phyloP scores from a whole-genome alignment of 1,140 invertebrate species.

The Eurytemora carolleeae region DNA sequence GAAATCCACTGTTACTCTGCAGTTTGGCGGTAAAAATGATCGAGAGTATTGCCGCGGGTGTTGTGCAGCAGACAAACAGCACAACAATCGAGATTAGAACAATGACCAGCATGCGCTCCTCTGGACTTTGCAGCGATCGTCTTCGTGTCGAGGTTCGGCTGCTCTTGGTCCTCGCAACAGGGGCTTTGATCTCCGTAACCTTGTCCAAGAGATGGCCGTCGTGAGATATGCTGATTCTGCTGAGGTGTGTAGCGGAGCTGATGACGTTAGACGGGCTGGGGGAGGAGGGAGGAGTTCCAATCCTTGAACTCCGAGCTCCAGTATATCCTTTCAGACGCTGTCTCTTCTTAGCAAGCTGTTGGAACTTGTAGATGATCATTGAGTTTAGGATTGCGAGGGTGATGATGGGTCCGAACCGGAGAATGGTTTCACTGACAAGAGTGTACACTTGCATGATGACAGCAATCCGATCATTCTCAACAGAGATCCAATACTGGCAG shows the following conservation, averaged over 20 bases:
- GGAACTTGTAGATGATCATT: slow-evolving; percentile 44
- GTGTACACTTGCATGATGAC: slow-evolving; percentile 36
- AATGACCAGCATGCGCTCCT: slow-evolving; percentile 44
- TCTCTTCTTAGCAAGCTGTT: slow-evolving; percentile 39
- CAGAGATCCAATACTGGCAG: no score
- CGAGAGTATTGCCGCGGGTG: slow-evolving; percentile 51
- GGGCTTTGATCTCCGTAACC: background rate
- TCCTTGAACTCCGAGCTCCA: background rate
- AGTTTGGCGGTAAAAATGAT: slow-evolving; percentile 37
- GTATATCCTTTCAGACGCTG: slow-evolving; percentile 20
- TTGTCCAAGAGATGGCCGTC: background rate
- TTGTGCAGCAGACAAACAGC: slow-evolving; percentile 50
- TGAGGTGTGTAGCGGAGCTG: no score
- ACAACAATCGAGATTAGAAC: slow-evolving; percentile 48
- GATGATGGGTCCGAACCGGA: slow-evolving; percentile 39
- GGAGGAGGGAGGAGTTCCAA: no score
- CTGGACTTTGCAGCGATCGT: slow-evolving; percentile 42
- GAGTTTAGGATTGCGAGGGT: slow-evolving; percentile 44
- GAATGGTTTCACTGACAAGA: slow-evolving; percentile 39
- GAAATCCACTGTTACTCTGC: slow-evolving; percentile 36
- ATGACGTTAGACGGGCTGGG: background rate
- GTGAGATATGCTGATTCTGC: no score
- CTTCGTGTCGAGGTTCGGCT: slow-evolving; percentile 33
- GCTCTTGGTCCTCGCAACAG: background rate
- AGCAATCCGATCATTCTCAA: no score